Percentiles rank a stretch among this genome's conserved stretches.
Conservation (phyloP, 1,140 invertebrate species). For the Trichonephila clavipes region DNA sequence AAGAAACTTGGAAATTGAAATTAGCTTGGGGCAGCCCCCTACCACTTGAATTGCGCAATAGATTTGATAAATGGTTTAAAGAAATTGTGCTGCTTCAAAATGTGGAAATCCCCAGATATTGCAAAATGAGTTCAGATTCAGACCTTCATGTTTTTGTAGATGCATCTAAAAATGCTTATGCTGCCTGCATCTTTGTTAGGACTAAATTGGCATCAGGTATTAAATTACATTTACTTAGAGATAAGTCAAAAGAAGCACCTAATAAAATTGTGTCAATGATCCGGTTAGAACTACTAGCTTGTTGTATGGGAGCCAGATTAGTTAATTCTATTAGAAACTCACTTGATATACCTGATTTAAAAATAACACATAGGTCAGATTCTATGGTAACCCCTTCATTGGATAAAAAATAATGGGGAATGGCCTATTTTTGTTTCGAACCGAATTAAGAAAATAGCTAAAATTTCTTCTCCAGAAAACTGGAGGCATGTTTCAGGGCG, state of each 20-base stretch:
- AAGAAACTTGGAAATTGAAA: too few species aligned
- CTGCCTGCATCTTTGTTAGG: conserved; percentile 11
- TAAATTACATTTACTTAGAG: not conserved
- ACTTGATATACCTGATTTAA: not conserved
- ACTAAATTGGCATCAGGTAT: not conserved
- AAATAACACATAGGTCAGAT: not conserved
- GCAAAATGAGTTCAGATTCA: not conserved
- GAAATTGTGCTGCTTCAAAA: not conserved
- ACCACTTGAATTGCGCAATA: not conserved
- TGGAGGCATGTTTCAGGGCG: too few species aligned
- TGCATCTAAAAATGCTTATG: conserved; percentile 16
- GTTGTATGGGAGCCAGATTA: too few species aligned
- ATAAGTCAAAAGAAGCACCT: conserved; percentile 2
- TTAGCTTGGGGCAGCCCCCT: not conserved
- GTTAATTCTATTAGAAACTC: not conserved
- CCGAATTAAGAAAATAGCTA: not conserved
- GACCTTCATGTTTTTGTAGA: conserved; percentile 25
- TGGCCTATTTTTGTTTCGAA: conserved; percentile 39
- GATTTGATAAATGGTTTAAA: not conserved
- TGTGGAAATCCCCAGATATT: conserved; percentile 23
- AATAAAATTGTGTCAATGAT: too few species aligned
- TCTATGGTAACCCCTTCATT: not conserved
- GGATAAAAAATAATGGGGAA: conserved; percentile 21
- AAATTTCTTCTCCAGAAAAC: too few species aligned
- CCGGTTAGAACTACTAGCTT: too few species aligned